A percentile compares a stretch with the other conserved stretches of the same genome.
Conservation (phyloP, 2,113 vertebrate species). For the Nymphicus hollandicus region DNA sequence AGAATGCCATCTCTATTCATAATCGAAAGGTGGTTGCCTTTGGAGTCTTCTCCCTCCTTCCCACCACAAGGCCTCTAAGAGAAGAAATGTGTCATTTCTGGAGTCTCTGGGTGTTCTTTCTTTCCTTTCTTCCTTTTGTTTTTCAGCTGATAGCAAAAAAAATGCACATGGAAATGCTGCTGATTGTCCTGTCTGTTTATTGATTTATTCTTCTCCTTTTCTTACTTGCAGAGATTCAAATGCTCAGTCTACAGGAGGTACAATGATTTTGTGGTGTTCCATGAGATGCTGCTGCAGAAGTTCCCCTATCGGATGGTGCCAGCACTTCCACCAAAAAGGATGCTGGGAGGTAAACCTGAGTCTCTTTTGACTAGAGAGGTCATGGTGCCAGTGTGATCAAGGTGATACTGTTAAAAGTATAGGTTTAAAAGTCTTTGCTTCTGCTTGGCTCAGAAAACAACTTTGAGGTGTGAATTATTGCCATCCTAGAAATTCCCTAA, state of each 20-base stretch:
- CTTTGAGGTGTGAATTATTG: background rate
- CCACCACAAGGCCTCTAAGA: background rate
- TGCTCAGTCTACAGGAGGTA: slow-evolving; percentile 90
- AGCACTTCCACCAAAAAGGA: slow-evolving; percentile 90
- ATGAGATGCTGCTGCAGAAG: slow-evolving; percentile 90
- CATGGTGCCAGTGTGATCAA: fast-evolving
- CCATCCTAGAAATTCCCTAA: background rate
- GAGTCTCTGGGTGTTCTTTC: background rate
- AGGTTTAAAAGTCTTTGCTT: background rate
- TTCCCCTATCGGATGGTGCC: slow-evolving; percentile 95
- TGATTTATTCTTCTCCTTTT: fast-evolving
- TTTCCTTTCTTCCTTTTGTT: background rate
- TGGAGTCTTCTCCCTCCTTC: background rate
- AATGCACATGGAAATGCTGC: fast-evolving
- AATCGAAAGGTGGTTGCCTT: background rate
- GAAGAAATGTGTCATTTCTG: background rate
- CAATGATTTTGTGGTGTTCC: slow-evolving; percentile 96
- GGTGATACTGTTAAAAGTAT: background rate
- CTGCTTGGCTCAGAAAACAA: background rate
- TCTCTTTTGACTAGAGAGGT: background rate
- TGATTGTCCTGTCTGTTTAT: background rate
- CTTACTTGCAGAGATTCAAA: slow-evolving; percentile 78
- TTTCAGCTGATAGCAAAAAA: background rate
- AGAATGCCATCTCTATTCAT: background rate
- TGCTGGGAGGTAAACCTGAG: slow-evolving; percentile 86